Conservation (phyloP, 1,140 invertebrate genomes). For the Cephus cinctus region DNA sequence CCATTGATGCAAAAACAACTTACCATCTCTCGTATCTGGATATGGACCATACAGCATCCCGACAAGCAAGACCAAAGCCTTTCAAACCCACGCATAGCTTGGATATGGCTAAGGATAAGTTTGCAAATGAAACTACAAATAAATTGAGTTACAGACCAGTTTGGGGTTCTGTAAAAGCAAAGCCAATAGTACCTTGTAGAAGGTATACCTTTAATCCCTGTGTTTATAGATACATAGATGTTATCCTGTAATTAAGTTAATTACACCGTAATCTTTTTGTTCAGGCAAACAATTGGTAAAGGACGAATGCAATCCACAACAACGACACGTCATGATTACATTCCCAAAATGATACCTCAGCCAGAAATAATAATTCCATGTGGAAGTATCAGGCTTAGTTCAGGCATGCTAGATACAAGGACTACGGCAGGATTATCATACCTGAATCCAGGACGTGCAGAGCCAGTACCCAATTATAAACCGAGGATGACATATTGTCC, state of each 20-base stretch:
- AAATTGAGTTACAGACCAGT: constrained; percentile 40
- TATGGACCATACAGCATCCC: constrained; percentile 34
- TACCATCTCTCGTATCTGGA: constrained; percentile 60
- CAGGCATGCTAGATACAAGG: constrained; percentile 36
- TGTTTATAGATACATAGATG: background rate
- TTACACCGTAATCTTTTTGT: constrained; percentile 6
- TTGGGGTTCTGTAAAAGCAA: constrained; percentile 31
- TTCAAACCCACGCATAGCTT: constrained; percentile 45
- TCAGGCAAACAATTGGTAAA: constrained; percentile 37
- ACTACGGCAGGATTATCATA: constrained; percentile 43
- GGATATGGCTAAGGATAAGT: constrained; percentile 32
- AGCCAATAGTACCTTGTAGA: constrained; percentile 35
- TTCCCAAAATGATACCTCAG: constrained; percentile 59
- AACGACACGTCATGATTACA: constrained; percentile 67
- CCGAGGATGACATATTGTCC: constrained; percentile 56
- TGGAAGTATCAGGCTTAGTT: constrained; percentile 47
- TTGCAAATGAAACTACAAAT: constrained; percentile 39
- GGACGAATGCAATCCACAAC: constrained; percentile 69
- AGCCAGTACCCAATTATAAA: constrained; percentile 53
- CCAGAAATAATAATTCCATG: constrained; percentile 45
- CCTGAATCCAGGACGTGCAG: constrained; percentile 26
- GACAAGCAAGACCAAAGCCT: constrained; percentile 30
- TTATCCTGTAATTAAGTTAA: background rate
- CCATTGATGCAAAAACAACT: constrained; percentile 58
- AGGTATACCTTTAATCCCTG: constrained; percentile 25